Evolutionary conservation across 2,797 vertebrate species (phyloP).

Genomic region (Falco peregrinus): DNA sequence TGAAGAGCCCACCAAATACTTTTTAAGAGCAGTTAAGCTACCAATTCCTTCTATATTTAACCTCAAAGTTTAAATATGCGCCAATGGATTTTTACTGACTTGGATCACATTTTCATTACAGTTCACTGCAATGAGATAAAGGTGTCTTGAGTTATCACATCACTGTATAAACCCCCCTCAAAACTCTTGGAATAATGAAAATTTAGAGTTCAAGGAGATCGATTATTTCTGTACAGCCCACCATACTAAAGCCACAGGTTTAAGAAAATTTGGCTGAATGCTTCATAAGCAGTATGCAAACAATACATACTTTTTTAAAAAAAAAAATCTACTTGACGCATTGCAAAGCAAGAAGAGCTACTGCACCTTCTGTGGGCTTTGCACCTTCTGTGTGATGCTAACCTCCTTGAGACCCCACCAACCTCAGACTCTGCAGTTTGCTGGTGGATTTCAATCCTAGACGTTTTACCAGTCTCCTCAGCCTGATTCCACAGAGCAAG

Average conservation of each 20-base stretch:
- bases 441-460: no score
- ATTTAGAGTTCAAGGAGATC: background rate
- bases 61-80: background rate
- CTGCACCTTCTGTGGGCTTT: accelerated
- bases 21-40: background rate
- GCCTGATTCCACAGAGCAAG: background rate
- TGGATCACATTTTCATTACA: background rate
- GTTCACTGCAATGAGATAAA: background rate
- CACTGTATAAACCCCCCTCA: background rate
- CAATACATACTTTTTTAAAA: no score
- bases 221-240: background rate
- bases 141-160: background rate
- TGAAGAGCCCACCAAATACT: background rate
- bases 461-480: background rate
- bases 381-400: background rate
- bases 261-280: background rate
- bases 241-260: background rate
- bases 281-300: background rate
- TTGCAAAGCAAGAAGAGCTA: background rate
- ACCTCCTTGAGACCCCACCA: accelerated
- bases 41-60: background rate
- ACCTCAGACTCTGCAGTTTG: background rate
- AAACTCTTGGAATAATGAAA: background rate
- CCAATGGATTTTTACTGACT: background rate
- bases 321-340: no score